A percentile compares a stretch with the other conserved stretches of the same genome.
phyloP scores from a whole-genome alignment of 2,113 vertebrate genomes.

The Loxodonta africana region DNA sequence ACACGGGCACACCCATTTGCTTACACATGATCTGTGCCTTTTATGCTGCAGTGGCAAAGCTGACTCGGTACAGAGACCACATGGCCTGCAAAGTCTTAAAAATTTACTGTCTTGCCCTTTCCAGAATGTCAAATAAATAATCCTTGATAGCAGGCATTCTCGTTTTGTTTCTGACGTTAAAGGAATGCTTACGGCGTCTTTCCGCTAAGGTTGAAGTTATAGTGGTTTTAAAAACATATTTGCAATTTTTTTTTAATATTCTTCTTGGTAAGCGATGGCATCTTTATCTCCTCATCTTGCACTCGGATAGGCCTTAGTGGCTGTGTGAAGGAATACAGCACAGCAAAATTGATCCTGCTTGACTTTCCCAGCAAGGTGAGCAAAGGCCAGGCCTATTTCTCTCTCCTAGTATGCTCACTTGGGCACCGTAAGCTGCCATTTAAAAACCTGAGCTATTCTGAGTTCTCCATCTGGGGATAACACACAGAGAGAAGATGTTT shows the following conservation, averaged over 20 bases:
- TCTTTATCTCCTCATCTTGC: background rate
- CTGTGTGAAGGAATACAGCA: background rate
- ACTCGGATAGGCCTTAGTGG: background rate
- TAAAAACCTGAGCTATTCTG: background rate
- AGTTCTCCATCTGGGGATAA: background rate
- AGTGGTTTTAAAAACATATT: background rate
- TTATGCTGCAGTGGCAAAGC: background rate
- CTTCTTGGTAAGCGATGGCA: background rate
- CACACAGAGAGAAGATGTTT: background rate
- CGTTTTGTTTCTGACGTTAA: background rate
- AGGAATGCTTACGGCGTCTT: background rate
- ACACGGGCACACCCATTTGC: background rate
- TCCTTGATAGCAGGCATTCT: background rate
- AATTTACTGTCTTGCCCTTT: background rate
- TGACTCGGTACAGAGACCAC: background rate
- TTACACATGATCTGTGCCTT: background rate
- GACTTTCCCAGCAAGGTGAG: background rate
- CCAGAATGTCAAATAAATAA: background rate
- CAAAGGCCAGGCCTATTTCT: background rate
- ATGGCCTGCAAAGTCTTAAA: background rate
- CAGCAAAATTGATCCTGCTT: background rate
- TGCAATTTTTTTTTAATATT: background rate
- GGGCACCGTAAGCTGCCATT: background rate
- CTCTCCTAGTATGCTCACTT: background rate
- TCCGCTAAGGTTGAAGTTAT: background rate